A percentile compares a stretch with the other conserved stretches of the same genome.
Conservation (phyloP, 1,140 invertebrate species). For the Stegodyphus mimosarum region DNA sequence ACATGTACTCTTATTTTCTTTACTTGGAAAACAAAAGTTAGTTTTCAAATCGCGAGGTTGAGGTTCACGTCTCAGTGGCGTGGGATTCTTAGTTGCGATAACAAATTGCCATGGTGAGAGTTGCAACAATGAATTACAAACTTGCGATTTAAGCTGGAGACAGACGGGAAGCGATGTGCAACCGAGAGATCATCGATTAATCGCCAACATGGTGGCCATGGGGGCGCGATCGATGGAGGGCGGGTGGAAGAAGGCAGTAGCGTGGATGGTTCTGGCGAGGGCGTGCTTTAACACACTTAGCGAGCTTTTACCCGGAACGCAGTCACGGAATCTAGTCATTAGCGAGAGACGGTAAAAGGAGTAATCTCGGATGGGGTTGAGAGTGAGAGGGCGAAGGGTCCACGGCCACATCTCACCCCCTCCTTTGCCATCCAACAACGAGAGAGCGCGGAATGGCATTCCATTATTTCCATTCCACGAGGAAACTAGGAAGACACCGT, state of each 20-base stretch:
- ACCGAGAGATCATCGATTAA: slow-evolving; percentile 45
- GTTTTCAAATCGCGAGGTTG: too few species aligned
- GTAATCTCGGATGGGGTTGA: slow-evolving; percentile 37
- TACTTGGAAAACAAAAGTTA: too few species aligned
- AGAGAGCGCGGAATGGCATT: slow-evolving; percentile 34
- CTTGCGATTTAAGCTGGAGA: too few species aligned
- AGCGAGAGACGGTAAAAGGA: slow-evolving; percentile 56
- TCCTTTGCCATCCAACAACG: not conserved
- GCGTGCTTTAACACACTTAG: slow-evolving; percentile 59
- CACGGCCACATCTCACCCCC: not conserved
- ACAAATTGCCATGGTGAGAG: too few species aligned
- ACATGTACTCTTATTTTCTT: too few species aligned
- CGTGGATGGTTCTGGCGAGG: slow-evolving; percentile 11
- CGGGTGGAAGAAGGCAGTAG: slow-evolving; percentile 15
- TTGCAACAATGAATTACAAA: too few species aligned
- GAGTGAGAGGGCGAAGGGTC: not conserved
- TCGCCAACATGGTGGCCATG: slow-evolving; percentile 41
- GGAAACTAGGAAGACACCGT: slow-evolving; percentile 47
- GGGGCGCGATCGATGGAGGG: slow-evolving; percentile 4
- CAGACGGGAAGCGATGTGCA: not conserved
- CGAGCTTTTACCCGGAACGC: slow-evolving; percentile 36
- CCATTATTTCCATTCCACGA: slow-evolving; percentile 55
- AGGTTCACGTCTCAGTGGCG: too few species aligned
- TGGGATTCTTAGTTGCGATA: too few species aligned
- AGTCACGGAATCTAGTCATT: slow-evolving; percentile 55